A percentile compares a stretch with the other conserved stretches of the same genome.
These are phyloP conservation scores for Scaptodrosophila latifasciaeformis DNA, from an alignment of 2,888 invertebrate genomes.

Conservation along the genomic window DNA sequence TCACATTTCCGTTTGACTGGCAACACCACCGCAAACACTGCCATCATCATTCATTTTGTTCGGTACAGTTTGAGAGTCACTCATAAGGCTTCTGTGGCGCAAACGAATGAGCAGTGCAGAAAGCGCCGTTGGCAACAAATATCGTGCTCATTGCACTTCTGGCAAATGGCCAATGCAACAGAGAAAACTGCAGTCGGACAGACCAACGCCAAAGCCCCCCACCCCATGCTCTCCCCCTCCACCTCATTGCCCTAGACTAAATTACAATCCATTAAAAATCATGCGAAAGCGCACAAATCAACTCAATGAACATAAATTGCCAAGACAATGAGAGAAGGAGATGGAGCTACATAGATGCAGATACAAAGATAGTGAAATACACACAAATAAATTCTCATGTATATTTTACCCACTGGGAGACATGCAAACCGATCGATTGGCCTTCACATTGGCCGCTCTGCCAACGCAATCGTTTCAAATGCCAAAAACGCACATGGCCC, in stretches of 20 bases:
- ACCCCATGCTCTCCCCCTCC: constrained; percentile 5
- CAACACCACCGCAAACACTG: no score
- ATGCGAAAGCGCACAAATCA: constrained; percentile 57
- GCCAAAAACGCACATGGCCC: constrained; percentile 33
- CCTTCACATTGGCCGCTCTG: constrained; percentile 62
- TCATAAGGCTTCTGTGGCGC: no score
- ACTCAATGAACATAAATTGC: constrained; percentile 64
- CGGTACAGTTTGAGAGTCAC: constrained; percentile 19
- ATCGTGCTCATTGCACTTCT: constrained; percentile 38
- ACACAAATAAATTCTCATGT: not conserved
- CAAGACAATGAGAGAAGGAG: not conserved
- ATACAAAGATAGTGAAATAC: not conserved
- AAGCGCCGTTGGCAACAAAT: constrained; percentile 16
- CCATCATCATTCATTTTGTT: no score
- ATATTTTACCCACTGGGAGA: not conserved
- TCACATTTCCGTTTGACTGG: constrained; percentile 6
- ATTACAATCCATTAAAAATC: constrained; percentile 62
- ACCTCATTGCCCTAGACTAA: constrained; percentile 31
- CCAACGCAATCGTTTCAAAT: constrained; percentile 5
- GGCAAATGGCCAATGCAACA: constrained; percentile 51
- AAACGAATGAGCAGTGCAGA: constrained; percentile 7
- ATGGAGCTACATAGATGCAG: not conserved
- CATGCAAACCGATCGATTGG: constrained; percentile 47
- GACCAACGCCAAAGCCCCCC: constrained; percentile 12
- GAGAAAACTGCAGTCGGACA: constrained; percentile 50